Percentiles rank a stretch among this genome's conserved stretches.
Evolutionary conservation across 2,113 vertebrate genomes (phyloP).

Genomic region (Halichoerus grypus): DNA sequence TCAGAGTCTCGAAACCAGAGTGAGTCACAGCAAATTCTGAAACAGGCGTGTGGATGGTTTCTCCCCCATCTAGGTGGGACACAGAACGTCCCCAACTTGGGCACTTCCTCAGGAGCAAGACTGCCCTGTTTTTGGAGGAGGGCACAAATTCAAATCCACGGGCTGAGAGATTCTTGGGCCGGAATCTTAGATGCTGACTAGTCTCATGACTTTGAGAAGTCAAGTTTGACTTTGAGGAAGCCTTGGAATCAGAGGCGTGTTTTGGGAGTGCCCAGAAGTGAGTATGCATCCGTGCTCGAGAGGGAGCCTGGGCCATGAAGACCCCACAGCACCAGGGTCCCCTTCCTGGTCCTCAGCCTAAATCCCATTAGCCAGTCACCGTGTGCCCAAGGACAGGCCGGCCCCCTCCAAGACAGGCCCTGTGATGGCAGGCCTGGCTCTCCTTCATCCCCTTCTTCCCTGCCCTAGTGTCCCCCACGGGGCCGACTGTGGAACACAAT

Average conservation of each 20-base stretch:
- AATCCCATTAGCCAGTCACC: not conserved
- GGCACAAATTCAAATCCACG: accelerated
- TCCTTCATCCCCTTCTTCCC: not conserved
- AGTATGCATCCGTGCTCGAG: accelerated
- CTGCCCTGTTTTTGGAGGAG: accelerated
- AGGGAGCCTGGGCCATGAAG: not conserved
- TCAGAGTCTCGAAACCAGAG: not conserved
- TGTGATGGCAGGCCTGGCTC: accelerated
- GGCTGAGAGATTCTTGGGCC: not conserved
- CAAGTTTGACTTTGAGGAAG: not conserved
- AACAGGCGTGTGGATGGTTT: accelerated
- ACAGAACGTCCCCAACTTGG: accelerated
- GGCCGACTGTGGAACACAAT: accelerated
- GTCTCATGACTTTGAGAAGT: not conserved
- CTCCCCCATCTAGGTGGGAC: accelerated
- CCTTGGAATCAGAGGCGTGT: not conserved
- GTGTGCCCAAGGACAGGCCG: accelerated
- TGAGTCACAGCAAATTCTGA: not conserved
- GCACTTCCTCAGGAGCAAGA: accelerated
- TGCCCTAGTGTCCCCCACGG: accelerated
- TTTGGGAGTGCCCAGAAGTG: not conserved
- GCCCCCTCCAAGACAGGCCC: accelerated
- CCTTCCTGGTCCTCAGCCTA: not conserved
- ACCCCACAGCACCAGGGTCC: not conserved
- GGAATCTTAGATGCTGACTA: not conserved